Evolutionary conservation across 2,113 vertebrate genomes (phyloP).

Genomic region (Albula goreensis): DNA sequence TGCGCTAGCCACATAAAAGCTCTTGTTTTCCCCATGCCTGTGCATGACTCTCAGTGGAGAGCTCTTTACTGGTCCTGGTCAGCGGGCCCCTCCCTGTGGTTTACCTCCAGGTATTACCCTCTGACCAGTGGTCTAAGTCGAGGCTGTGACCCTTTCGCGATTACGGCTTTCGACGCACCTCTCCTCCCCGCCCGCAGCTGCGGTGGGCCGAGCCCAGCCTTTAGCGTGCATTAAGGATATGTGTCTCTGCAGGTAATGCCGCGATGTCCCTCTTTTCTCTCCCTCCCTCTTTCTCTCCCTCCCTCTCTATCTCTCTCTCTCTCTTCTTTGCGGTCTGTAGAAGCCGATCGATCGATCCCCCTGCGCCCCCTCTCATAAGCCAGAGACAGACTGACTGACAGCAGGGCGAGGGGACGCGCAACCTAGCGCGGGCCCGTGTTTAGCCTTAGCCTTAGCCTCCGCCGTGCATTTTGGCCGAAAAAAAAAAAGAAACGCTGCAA

Average conservation of each 20-base stretch:
- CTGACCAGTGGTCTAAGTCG: constrained; percentile 40
- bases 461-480: neutral
- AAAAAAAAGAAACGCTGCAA: neutral
- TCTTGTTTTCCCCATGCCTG: neutral
- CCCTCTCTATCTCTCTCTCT: constrained; percentile 11
- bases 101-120: constrained; percentile 49
- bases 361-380: too few species aligned
- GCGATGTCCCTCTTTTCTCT: too few species aligned
- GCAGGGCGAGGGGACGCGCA: neutral
- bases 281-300: constrained; percentile 26
- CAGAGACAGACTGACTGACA: neutral
- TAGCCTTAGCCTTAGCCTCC: neutral
- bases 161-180: constrained; percentile 57
- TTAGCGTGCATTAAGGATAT: constrained; percentile 58
- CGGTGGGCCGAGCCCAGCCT: constrained; percentile 34
- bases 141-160: constrained; percentile 41
- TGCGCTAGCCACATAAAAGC: too few species aligned
- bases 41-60: constrained; percentile 39
- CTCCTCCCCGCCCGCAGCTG: constrained; percentile 55
- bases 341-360: constrained; percentile 13
- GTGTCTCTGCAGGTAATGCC: constrained; percentile 31
- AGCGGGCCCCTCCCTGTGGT: constrained; percentile 58
- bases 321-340: neutral
- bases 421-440: too few species aligned
- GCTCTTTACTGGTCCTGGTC: constrained; percentile 48